Evolutionary conservation across 2,797 vertebrate species (phyloP).

Genomic region (Pseudomugil gertrudae): DNA sequence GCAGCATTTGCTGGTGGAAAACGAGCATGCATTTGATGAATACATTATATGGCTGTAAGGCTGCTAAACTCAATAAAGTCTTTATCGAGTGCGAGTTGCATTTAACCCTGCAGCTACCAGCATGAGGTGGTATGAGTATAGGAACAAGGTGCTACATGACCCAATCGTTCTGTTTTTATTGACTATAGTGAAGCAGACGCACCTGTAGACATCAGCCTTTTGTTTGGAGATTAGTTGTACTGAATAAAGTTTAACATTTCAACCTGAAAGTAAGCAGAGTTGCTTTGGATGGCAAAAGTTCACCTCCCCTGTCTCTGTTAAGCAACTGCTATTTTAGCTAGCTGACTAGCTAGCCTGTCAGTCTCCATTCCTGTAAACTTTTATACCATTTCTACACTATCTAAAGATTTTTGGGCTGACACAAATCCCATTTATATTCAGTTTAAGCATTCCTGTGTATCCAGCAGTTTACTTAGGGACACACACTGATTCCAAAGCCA

Average conservation of each 20-base stretch:
- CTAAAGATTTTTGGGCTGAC: neutral
- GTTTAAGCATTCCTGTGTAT: neutral
- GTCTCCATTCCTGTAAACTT: neutral
- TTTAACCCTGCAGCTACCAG: neutral
- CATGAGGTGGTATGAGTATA: neutral
- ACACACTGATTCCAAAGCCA: neutral
- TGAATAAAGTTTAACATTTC: too few species aligned
- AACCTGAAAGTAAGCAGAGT: neutral
- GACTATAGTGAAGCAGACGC: neutral
- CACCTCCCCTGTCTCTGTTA: too few species aligned
- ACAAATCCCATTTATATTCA: neutral
- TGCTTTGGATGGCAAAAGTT: neutral
- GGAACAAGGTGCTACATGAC: neutral
- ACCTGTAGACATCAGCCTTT: neutral
- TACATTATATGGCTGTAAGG: slow-evolving; percentile 11
- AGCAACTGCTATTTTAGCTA: neutral
- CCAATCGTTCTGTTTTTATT: neutral
- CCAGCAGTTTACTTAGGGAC: neutral
- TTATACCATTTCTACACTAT: neutral
- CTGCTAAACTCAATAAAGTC: slow-evolving; percentile 32
- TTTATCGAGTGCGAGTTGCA: slow-evolving; percentile 26
- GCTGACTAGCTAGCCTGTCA: too few species aligned
- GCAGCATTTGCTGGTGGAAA: slow-evolving; percentile 9
- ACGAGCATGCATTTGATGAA: slow-evolving; percentile 25
- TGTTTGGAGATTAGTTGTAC: too few species aligned